These are phyloP conservation scores for Perizoma flavofasciatum DNA, from an alignment of 2,888 invertebrate genomes.

Conservation along the genomic window DNA sequence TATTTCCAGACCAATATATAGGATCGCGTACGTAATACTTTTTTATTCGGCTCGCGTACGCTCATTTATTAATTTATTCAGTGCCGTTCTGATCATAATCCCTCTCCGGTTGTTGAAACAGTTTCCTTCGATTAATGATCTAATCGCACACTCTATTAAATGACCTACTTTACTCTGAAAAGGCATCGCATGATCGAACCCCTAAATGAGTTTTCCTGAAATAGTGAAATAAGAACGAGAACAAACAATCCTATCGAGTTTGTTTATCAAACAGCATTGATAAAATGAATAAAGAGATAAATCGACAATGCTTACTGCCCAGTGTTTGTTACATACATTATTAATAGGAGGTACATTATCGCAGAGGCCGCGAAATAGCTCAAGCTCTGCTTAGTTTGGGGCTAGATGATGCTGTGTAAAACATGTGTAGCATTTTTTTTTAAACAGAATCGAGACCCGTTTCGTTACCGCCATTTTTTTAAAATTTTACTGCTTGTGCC, in stretches of 20 bases:
- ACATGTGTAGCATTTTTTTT: no score
- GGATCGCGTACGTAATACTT: no score
- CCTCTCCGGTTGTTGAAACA: neutral
- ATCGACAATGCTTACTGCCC: constrained; percentile 4
- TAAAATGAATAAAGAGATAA: constrained; percentile 14
- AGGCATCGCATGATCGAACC: constrained; percentile 16
- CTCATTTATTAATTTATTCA: neutral
- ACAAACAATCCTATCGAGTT: constrained; percentile 17
- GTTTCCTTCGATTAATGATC: constrained; percentile 4
- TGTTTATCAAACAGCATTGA: constrained; percentile 20
- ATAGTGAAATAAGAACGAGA: constrained; percentile 9
- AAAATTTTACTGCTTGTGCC: no score
- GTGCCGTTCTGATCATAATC: neutral
- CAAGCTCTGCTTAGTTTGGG: no score
- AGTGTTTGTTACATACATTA: neutral
- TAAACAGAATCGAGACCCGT: no score
- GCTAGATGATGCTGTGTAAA: no score
- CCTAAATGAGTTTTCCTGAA: constrained; percentile 13
- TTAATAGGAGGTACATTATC: no score
- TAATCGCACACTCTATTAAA: constrained; percentile 12
- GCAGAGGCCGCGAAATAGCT: no score
- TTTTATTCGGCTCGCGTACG: neutral
- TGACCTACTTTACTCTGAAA: constrained; percentile 13
- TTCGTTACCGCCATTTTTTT: no score
- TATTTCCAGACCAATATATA: no score